A percentile compares a stretch with the other conserved stretches of the same genome.
Conservation (phyloP, 2,888 invertebrate genomes). For the Synanthedon tipuliformis region DNA sequence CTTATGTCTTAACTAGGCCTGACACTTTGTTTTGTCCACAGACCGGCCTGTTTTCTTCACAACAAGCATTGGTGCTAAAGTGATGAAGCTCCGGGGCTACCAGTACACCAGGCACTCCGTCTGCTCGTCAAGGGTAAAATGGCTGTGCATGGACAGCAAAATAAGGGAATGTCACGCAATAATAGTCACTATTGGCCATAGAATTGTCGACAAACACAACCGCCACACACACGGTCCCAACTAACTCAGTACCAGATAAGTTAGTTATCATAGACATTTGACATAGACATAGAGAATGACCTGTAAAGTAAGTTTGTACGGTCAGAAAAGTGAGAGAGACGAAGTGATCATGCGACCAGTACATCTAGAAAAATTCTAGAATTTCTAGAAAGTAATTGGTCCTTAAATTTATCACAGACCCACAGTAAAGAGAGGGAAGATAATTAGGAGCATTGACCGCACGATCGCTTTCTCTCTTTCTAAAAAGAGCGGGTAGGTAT, state of each 20-base stretch:
- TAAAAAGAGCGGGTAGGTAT: too few species aligned
- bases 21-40: constrained; percentile 10
- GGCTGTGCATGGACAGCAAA: constrained; percentile 45
- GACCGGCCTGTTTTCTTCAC: constrained; percentile 53
- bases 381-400: not conserved
- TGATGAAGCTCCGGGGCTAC: constrained; percentile 53
- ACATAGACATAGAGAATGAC: not conserved
- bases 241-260: not conserved
- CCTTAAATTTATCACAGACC: not conserved
- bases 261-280: too few species aligned
- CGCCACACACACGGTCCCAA: constrained; percentile 49
- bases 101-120: constrained; percentile 57
- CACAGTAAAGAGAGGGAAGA: too few species aligned
- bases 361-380: not conserved
- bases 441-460: too few species aligned
- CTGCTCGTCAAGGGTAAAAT: constrained; percentile 54
- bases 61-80: constrained; percentile 44
- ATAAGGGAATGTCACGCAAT: constrained; percentile 46
- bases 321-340: too few species aligned
- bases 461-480: too few species aligned
- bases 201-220: constrained; percentile 45
- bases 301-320: too few species aligned
- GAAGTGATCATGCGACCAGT: not conserved
- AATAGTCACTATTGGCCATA: constrained; percentile 52
- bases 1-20: not conserved